A percentile compares a stretch with the other conserved stretches of the same genome.
These are phyloP conservation scores for Ganaspis sp. DNA, from an alignment of 1,140 invertebrate species.

Conservation along the genomic window DNA sequence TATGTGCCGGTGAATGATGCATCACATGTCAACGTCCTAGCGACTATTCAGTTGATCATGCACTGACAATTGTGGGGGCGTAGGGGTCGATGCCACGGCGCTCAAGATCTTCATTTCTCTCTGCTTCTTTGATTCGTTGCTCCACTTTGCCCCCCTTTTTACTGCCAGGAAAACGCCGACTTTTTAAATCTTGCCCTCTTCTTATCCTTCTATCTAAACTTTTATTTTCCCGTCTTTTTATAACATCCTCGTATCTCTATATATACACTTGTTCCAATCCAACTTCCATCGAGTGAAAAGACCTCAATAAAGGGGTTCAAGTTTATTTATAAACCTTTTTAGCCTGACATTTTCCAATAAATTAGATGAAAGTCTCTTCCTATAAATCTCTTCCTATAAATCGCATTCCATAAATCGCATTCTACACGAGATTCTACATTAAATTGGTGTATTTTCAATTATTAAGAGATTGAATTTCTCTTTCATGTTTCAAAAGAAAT, in stretches of 20 bases:
- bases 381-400: no score
- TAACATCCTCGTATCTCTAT: background rate
- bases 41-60: slow-evolving; percentile 63
- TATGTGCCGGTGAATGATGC: background rate
- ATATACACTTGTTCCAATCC: background rate
- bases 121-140: slow-evolving; percentile 45
- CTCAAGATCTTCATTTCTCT: slow-evolving; percentile 43
- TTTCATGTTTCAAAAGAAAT: no score
- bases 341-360: no score
- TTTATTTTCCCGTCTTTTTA: background rate
- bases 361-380: no score
- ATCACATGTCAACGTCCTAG: slow-evolving; percentile 68
- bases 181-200: background rate
- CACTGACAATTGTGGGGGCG: slow-evolving; percentile 49
- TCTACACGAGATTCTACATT: no score
- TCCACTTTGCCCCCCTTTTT: slow-evolving; percentile 30
- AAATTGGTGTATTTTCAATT: no score
- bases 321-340: no score
- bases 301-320: background rate
- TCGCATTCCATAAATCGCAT: no score
- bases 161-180: background rate
- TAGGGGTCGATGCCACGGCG: slow-evolving; percentile 60
- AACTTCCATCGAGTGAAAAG: background rate
- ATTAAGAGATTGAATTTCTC: no score
- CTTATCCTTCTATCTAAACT: background rate